Base-by-base conservation (phyloP, 1,140 invertebrate species). In the Bombus breviceps region DNA sequence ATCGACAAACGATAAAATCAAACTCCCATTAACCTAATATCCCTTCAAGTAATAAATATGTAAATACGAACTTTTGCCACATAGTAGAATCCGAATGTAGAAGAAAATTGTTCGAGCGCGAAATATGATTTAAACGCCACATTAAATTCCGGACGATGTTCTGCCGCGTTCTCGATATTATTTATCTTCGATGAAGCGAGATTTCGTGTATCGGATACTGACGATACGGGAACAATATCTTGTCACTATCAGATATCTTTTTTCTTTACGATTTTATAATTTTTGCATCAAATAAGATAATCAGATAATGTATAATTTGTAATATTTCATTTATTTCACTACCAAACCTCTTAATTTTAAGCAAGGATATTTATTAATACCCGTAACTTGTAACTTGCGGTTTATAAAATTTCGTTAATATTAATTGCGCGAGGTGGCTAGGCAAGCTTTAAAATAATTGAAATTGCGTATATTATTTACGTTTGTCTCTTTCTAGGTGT, bases 1-100 rank as follows among this genome's bases (percentile, higher is more conserved):
- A 74, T 74, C n/a, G 41, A 25, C 13, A 41, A 74, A 41, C 71
- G 32, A 74, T 74, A 43, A 74, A 74, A 47, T 47, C 72, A 28
- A 74, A 32, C 18, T 9, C 0, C n/a, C n/a, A 34, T 47, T 47
- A 47, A 74, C 39, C n/a, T n/a, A 3, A 41, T 72, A 43, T 13
- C 39, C 39, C 13, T 2, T 18, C n/a, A 25, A n/a, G 69, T 12
- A 43, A 72, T 72, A 72, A 72, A 72, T 47, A 34, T 74, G 39
- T 8, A 74, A 74, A 74, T 47, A 74, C 72, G 18, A 32, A 6
- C 32, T 74, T 74, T n/a, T 74, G 15, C 39, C 39, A 8, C 4
- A 2, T 32, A 32, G 28, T 9, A 25, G n/a, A 15, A 32, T 1
- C n/a, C n/a, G 72, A 22, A 12, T 10, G 18, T 25, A 22, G 41